phyloP scores from a whole-genome alignment of 2,888 invertebrate species.

The Cantharis lateralis region DNA sequence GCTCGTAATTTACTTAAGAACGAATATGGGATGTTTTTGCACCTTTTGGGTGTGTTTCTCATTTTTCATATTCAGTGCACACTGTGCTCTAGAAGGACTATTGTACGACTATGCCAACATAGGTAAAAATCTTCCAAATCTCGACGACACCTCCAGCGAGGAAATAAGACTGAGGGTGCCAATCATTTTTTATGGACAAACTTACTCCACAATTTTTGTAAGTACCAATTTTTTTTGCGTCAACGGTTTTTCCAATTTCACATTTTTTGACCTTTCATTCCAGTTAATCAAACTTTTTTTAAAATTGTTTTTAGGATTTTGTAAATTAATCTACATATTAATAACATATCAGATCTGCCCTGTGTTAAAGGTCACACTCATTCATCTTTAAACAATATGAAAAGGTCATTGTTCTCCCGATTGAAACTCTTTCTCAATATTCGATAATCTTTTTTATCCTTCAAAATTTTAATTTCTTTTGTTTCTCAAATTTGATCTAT shows the following conservation, averaged over 20 bases:
- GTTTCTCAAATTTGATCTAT: conserved; percentile 15
- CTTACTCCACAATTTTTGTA: conserved; percentile 79
- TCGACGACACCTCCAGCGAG: conserved; percentile 67
- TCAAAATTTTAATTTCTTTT: no score
- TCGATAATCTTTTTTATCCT: no score
- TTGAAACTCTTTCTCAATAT: not conserved
- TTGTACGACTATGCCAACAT: conserved; percentile 65
- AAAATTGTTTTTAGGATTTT: conserved; percentile 1
- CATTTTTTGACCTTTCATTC: not conserved
- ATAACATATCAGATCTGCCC: conserved; percentile 14
- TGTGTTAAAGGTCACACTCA: conserved; percentile 31
- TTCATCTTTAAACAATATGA: conserved; percentile 19
- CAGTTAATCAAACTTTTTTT: not conserved
- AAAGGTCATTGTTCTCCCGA: conserved; percentile 23
- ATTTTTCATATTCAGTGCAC: conserved; percentile 18
- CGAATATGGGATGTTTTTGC: conserved; percentile 52
- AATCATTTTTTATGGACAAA: conserved; percentile 77
- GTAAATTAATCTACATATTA: conserved; percentile 17
- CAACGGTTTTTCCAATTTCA: not conserved
- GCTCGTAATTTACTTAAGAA: conserved; percentile 21
- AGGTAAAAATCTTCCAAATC: conserved; percentile 61
- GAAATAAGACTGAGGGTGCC: conserved; percentile 72
- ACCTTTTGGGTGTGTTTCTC: conserved; percentile 53
- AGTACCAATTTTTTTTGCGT: conserved; percentile 58
- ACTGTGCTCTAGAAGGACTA: conserved; percentile 58